Base-by-base conservation (phyloP, 2,113 vertebrate genomes). In the Thymallus thymallus region DNA sequence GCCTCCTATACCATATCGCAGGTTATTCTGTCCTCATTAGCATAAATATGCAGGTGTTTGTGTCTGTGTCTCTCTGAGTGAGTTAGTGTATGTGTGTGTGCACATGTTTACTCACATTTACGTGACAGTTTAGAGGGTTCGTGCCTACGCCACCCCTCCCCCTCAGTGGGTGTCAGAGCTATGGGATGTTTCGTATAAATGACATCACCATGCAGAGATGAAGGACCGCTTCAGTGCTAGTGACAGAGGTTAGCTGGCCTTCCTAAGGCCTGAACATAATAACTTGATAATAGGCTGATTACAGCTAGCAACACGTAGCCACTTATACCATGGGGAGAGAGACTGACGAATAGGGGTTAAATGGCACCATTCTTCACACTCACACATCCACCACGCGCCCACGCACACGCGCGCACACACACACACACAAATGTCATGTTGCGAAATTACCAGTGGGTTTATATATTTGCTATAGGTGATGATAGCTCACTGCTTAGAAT, bases 401-500 rank as follows among this genome's bases (percentile, higher is more conserved):
- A 61, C 18, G 22, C 3, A 60, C 20, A n/a, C 51, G 5, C 13
- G 6, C 14, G 6, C 51, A 56, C 18, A 62, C 60, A 62, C 60
- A 12, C 60, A 62, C 22, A 64, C 26, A 24, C 20, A n/a, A 0
- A 10, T 61, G n/a, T 23, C 58, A 61, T 22, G 32, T 30, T 35
- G 65, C 41, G 20, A 32, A 32, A 67, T 67, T 16, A 63, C 23
- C 4, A 13, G 20, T 26, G 56, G 24, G 60, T 22, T 24, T 10
- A 10, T 10, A 10, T 1, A 24, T 62, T 62, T 13, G 9, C 63
- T 65, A 2, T 32, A 6, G 16, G 32, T 41, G 18, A 41, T 67
- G 20, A 67, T 41, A 41, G 32, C 65, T 67, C 30, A 67, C 65
- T 67, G 30, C 29, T 18, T 67, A 41, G 65, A 67, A 67, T 67